Evolutionary conservation across 1,140 invertebrate genomes (phyloP).

Genomic region (Tenebrio molitor): DNA sequence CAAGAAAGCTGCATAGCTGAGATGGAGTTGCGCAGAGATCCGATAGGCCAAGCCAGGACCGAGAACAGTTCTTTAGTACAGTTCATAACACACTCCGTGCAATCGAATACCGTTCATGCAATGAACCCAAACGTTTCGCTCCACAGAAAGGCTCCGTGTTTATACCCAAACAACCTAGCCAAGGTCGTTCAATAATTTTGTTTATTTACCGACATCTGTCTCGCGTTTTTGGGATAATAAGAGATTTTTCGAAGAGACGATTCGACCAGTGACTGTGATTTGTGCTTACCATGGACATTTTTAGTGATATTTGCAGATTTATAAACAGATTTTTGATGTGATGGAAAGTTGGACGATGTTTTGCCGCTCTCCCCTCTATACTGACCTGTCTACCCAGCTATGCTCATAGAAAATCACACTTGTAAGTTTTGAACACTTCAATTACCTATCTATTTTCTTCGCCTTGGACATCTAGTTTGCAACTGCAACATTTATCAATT

Average conservation of each 20-base stretch:
- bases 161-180: slow-evolving; percentile 55
- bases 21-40: slow-evolving; percentile 31
- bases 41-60: slow-evolving; percentile 2
- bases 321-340: slow-evolving; percentile 59
- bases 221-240: slow-evolving; percentile 36
- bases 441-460: background rate
- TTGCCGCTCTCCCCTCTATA: slow-evolving; percentile 53
- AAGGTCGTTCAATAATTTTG: slow-evolving; percentile 59
- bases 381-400: slow-evolving; percentile 46
- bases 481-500: too few relatives aligned
- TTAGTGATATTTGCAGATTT: slow-evolving; percentile 56
- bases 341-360: slow-evolving; percentile 59
- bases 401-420: slow-evolving; percentile 52
- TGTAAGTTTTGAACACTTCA: slow-evolving; percentile 46
- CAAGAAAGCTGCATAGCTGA: slow-evolving; percentile 15
- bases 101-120: slow-evolving; percentile 56
- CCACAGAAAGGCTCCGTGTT: slow-evolving; percentile 50
- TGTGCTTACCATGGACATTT: slow-evolving; percentile 43
- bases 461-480: background rate
- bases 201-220: slow-evolving; percentile 43
- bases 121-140: slow-evolving; percentile 55
- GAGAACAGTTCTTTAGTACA: slow-evolving; percentile 43
- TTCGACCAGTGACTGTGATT: slow-evolving; percentile 30
- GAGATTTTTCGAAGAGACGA: slow-evolving; percentile 33
- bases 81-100: slow-evolving; percentile 42